A percentile compares a stretch with the other conserved stretches of the same genome.
These are phyloP conservation scores for Taeniopygia guttata DNA, from an alignment of 2,797 vertebrate species.

Conservation along the genomic window DNA sequence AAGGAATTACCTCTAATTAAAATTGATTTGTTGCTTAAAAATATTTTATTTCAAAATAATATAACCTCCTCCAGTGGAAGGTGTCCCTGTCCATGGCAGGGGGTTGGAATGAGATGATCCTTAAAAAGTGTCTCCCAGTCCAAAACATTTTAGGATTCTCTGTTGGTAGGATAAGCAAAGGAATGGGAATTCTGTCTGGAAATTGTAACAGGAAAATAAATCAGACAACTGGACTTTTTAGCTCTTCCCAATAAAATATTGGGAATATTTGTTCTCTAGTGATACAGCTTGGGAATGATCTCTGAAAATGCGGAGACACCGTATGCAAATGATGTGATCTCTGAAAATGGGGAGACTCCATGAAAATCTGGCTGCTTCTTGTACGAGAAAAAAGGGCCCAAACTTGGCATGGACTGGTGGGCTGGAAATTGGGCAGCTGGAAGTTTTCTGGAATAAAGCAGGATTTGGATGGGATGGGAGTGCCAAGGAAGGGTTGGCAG, in stretches of 20 bases:
- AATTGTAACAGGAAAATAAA: background rate
- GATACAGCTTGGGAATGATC: accelerated
- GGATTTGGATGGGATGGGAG: background rate
- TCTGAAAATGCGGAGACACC: background rate
- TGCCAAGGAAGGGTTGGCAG: background rate
- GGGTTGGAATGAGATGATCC: background rate
- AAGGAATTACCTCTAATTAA: background rate
- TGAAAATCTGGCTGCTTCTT: accelerated
- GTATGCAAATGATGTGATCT: too few relatives aligned
- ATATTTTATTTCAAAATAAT: background rate
- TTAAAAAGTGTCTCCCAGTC: accelerated
- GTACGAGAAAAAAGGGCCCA: background rate
- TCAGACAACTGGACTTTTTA: background rate
- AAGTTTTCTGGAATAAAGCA: accelerated
- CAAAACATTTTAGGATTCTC: background rate
- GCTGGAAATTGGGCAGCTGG: accelerated
- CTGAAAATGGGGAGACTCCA: background rate
- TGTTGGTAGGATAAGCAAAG: background rate
- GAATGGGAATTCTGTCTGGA: background rate
- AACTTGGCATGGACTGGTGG: accelerated
- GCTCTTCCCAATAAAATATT: background rate
- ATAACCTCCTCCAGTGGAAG: background rate
- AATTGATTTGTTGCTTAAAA: background rate
- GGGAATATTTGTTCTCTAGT: background rate
- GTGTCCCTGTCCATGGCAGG: background rate